phyloP scores from a whole-genome alignment of 2,888 invertebrate genomes.

The Pediacus dermestoides region DNA sequence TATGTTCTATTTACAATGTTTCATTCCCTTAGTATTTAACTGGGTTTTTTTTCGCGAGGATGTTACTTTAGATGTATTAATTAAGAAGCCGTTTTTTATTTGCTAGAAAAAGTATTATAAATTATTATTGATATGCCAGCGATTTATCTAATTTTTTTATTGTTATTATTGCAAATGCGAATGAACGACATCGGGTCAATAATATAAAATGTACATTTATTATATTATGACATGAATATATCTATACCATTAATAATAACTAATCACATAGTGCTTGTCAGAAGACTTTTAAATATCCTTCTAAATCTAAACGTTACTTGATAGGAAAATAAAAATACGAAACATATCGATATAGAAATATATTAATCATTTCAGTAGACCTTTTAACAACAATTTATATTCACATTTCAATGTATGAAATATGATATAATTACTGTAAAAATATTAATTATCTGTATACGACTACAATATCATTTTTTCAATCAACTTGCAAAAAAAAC shows the following conservation, averaged over 20 bases:
- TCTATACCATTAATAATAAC: constrained; percentile 23
- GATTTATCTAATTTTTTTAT: too few relatives aligned
- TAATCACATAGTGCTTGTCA: constrained; percentile 16
- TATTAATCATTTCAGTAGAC: constrained; percentile 5
- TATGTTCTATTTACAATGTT: too few relatives aligned
- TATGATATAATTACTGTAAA: constrained; percentile 2
- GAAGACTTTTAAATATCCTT: constrained; percentile 5
- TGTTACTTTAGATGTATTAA: too few relatives aligned
- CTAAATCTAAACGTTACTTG: neutral
- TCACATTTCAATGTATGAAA: constrained; percentile 3
- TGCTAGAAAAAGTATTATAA: too few relatives aligned
- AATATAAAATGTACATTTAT: constrained; percentile 1
- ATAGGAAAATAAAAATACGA: constrained; percentile 3
- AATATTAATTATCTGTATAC: constrained; percentile 4
- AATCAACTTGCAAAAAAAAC: too few relatives aligned
- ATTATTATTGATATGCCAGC: too few relatives aligned
- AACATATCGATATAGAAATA: constrained; percentile 5
- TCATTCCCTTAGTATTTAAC: too few relatives aligned
- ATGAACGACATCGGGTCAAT: too few relatives aligned
- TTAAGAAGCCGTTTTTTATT: too few relatives aligned
- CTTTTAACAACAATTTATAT: constrained; percentile 3
- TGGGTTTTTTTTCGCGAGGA: too few relatives aligned
- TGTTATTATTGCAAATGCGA: too few relatives aligned
- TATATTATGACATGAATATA: constrained; percentile 11
- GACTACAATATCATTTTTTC: too few relatives aligned